phyloP scores from a whole-genome alignment of 2,888 invertebrate genomes.

The Drosophila kanekoi region DNA sequence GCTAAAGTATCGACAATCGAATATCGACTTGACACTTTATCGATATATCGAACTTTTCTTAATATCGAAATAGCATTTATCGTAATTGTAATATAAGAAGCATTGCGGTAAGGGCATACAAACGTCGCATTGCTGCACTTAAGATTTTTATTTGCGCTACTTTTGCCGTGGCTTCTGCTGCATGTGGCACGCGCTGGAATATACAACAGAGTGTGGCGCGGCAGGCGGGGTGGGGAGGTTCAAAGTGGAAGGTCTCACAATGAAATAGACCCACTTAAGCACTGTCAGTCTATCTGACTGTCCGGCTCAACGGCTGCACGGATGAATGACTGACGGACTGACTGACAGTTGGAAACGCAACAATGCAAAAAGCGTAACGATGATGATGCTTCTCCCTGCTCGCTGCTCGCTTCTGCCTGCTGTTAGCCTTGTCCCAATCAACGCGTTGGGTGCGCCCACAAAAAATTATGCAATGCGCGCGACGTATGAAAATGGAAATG shows the following conservation, averaged over 20 bases:
- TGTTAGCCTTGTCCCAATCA: slow-evolving; percentile 65
- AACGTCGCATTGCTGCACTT: neutral
- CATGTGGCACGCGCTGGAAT: slow-evolving; percentile 55
- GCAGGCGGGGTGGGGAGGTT: neutral
- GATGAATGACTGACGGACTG: slow-evolving; percentile 29
- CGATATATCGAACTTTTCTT: neutral
- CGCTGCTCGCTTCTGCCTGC: slow-evolving; percentile 20
- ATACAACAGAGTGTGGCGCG: slow-evolving; percentile 4
- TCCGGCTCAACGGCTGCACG: slow-evolving; percentile 44
- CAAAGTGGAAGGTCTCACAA: slow-evolving; percentile 23
- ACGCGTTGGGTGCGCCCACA: slow-evolving; percentile 65
- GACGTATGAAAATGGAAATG: slow-evolving; percentile 68
- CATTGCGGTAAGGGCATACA: slow-evolving; percentile 22
- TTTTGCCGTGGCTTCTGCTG: slow-evolving; percentile 22
- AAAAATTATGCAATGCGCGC: slow-evolving; percentile 69
- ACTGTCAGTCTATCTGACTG: slow-evolving; percentile 21
- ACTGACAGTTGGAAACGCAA: slow-evolving; percentile 65
- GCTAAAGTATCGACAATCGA: no score
- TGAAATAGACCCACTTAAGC: slow-evolving; percentile 44
- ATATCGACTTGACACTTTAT: neutral
- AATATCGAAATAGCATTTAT: no score
- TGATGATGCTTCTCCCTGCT: slow-evolving; percentile 33
- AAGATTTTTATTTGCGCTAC: slow-evolving; percentile 16
- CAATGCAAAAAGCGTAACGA: slow-evolving; percentile 76
- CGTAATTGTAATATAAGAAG: no score